These are phyloP conservation scores for Dryocosmus kuriphilus DNA, from an alignment of 2,888 invertebrate species.

Conservation along the genomic window DNA sequence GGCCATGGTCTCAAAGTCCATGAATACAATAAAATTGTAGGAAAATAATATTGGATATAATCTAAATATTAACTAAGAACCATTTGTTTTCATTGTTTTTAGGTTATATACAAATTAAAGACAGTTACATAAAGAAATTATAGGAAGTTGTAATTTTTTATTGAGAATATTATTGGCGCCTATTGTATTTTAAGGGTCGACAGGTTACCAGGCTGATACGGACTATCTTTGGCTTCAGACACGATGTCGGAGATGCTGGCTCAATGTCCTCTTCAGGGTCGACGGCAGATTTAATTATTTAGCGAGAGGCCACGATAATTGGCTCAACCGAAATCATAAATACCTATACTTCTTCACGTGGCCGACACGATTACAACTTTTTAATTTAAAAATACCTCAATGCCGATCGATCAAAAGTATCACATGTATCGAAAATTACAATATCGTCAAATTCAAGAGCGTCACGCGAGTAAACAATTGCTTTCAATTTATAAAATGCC, in stretches of 20 bases:
- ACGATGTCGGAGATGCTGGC: constrained; percentile 2
- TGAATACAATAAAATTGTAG: neutral
- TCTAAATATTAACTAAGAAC: too few species aligned
- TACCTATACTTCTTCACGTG: constrained; percentile 14
- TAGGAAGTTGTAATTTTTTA: neutral
- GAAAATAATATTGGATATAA: neutral
- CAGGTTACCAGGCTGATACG: constrained; percentile 1
- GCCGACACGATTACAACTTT: neutral
- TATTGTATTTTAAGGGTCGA: neutral
- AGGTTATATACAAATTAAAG: too few species aligned
- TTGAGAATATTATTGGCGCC: neutral
- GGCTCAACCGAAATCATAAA: constrained; percentile 1
- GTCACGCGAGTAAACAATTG: neutral
- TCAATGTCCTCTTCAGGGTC: constrained; percentile 27
- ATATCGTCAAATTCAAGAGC: neutral
- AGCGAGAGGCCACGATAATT: constrained; percentile 20
- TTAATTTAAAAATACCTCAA: constrained; percentile 19
- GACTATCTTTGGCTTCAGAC: constrained; percentile 10
- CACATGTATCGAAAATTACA: neutral
- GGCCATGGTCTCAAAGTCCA: neutral
- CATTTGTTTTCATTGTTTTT: too few species aligned
- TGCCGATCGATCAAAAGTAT: neutral
- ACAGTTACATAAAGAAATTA: too few species aligned
- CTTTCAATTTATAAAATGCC: neutral
- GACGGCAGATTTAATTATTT: constrained; percentile 26